These are phyloP conservation scores for Zosterops pallidus DNA, from an alignment of 2,113 vertebrate genomes.

Conservation along the genomic window DNA sequence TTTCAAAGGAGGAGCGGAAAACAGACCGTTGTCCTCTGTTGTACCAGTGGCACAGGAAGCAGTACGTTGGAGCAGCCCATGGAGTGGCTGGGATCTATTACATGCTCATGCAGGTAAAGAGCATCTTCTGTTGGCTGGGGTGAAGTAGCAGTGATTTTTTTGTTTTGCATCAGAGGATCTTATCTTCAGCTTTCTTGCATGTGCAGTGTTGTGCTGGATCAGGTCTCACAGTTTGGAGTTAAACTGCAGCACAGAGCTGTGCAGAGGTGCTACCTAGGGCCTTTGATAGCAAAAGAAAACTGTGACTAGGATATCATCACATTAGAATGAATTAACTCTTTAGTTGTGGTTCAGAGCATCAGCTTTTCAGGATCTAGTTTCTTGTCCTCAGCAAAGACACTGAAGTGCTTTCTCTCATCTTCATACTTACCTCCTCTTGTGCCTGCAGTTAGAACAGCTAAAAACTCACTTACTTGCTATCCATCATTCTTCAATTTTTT, in stretches of 20 bases:
- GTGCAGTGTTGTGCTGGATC: neutral
- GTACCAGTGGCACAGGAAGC: slow-evolving; percentile 97
- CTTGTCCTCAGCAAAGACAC: neutral
- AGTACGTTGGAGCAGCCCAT: slow-evolving; percentile 94
- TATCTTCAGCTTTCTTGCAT: neutral
- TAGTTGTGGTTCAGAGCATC: neutral
- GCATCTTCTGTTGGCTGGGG: neutral
- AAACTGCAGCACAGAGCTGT: neutral
- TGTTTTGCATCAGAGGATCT: neutral
- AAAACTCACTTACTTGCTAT: neutral
- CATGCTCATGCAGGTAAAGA: slow-evolving; percentile 88
- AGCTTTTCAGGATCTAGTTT: neutral
- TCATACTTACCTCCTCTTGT: neutral
- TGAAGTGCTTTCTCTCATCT: neutral
- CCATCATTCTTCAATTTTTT: neutral
- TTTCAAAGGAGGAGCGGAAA: slow-evolving; percentile 89
- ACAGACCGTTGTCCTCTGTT: slow-evolving; percentile 90
- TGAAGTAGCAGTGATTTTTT: neutral
- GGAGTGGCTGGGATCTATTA: slow-evolving; percentile 93
- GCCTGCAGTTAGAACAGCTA: neutral
- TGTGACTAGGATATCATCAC: fast-evolving
- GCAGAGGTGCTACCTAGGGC: neutral
- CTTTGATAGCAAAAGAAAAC: neutral
- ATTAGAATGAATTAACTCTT: neutral
- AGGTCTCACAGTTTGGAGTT: neutral